Conservation (phyloP, 2,888 invertebrate genomes). For the Sepiola atlantica region DNA sequence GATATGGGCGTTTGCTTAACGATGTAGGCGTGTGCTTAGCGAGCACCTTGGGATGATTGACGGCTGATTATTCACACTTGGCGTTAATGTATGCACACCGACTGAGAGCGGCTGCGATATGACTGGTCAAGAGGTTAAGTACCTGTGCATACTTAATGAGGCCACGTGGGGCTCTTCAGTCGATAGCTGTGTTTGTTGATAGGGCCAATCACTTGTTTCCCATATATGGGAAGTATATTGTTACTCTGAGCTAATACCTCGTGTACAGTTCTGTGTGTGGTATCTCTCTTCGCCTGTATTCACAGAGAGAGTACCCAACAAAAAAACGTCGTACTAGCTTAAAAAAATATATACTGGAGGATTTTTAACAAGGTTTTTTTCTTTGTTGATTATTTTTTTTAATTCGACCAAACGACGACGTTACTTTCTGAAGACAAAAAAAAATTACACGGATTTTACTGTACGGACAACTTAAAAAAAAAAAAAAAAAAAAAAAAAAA, state of each 20-base stretch:
- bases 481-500: too few species aligned
- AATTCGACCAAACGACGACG: not conserved
- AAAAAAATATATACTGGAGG: not conserved
- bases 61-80: constrained; percentile 48
- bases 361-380: not conserved
- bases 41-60: constrained; percentile 48
- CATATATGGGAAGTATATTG: constrained; percentile 55
- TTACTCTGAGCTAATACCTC: constrained; percentile 66
- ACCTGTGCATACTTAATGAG: constrained; percentile 63
- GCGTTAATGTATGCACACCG: constrained; percentile 49
- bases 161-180: constrained; percentile 69
- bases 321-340: constrained; percentile 34
- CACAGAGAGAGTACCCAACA: constrained; percentile 49
- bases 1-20: not conserved
- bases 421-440: not conserved
- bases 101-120: constrained; percentile 51
- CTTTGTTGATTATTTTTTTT: not conserved
- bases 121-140: constrained; percentile 54
- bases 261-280: constrained; percentile 69
- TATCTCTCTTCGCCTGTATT: constrained; percentile 55
- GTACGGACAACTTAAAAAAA: not conserved
- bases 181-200: constrained; percentile 67
- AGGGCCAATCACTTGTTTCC: constrained; percentile 69
- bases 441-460: not conserved
- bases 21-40: not conserved